phyloP scores from a whole-genome alignment of 2,113 vertebrate species.

The Parus major region DNA sequence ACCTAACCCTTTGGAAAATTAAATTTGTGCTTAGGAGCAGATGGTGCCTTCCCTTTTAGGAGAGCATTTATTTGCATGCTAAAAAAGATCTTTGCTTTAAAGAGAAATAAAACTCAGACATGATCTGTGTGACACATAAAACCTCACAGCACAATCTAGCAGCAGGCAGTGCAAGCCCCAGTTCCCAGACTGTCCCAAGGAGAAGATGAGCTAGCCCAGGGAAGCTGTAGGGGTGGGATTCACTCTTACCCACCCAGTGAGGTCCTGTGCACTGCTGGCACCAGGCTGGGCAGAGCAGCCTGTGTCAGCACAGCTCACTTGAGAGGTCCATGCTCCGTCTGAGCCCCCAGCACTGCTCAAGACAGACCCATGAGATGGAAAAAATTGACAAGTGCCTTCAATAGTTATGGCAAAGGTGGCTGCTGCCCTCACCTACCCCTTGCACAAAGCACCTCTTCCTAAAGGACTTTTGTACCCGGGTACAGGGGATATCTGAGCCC shows the following conservation, averaged over 20 bases:
- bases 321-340: accelerated
- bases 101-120: not conserved
- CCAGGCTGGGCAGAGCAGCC: not conserved
- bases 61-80: not conserved
- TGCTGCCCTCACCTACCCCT: not conserved
- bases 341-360: not conserved
- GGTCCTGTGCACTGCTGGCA: not conserved
- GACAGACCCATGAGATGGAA: not conserved
- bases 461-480: not conserved
- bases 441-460: not conserved
- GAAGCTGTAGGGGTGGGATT: not conserved
- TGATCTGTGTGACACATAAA: not conserved
- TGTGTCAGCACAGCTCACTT: not conserved
- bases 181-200: not conserved
- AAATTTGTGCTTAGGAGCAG: conserved; percentile 32
- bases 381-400: not conserved
- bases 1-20: not conserved
- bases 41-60: conserved; percentile 32
- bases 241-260: not conserved
- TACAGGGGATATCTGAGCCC: not conserved
- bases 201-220: not conserved
- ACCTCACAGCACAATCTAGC: not conserved
- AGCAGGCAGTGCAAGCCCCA: not conserved
- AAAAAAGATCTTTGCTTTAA: conserved; percentile 23
- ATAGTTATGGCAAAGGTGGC: not conserved